A percentile compares a stretch with the other conserved stretches of the same genome.
phyloP scores from a whole-genome alignment of 2,888 invertebrate genomes.

The Diachrysia chrysitis region DNA sequence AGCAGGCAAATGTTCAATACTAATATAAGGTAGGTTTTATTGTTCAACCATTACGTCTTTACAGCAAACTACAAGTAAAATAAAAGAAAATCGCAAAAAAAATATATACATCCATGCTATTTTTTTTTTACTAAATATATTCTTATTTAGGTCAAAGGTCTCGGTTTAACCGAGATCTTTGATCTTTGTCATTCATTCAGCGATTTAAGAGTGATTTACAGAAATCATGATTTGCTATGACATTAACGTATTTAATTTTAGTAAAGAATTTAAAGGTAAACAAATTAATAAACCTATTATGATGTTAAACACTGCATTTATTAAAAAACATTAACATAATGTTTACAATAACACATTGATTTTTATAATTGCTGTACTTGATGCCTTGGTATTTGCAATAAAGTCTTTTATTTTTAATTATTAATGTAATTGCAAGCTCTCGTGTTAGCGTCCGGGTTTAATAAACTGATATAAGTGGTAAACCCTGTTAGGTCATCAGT shows the following conservation, averaged over 20 bases:
- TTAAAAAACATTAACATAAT: constrained; percentile 25
- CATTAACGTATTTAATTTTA: too few species aligned
- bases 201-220: background rate
- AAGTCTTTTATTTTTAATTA: constrained; percentile 42
- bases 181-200: background rate
- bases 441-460: constrained; percentile 37
- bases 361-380: constrained; percentile 34
- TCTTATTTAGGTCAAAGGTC: background rate
- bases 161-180: too few species aligned
- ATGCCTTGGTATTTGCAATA: constrained; percentile 17
- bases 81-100: too few species aligned
- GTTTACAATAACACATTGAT: constrained; percentile 30
- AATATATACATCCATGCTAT: too few species aligned
- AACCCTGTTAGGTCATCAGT: background rate
- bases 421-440: constrained; percentile 17
- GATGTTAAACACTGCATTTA: background rate
- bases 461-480: constrained; percentile 13
- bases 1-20: background rate
- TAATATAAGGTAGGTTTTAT: too few species aligned
- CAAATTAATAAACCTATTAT: background rate
- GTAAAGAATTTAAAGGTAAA: background rate
- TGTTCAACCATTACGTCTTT: too few species aligned
- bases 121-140: background rate
- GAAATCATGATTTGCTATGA: background rate
- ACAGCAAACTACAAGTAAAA: too few species aligned